Evolutionary conservation across 1,140 invertebrate species (phyloP).

Genomic region (Cyphomyrmex costatus): DNA sequence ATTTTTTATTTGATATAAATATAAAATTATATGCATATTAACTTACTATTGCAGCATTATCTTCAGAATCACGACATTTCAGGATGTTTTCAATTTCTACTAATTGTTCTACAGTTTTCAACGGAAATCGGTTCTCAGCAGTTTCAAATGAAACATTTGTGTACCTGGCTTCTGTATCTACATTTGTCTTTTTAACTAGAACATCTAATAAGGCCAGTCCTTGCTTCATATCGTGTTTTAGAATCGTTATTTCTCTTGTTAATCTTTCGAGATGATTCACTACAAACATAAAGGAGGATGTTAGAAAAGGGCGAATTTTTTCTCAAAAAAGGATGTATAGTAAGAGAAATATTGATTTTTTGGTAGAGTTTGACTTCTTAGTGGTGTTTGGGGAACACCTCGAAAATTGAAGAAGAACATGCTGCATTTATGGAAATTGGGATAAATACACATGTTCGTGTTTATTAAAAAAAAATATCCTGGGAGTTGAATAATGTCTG

Average conservation of each 20-base stretch:
- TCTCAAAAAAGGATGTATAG: no score
- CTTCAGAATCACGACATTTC: not conserved
- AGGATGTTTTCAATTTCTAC: not conserved
- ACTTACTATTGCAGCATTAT: slow-evolving; percentile 9
- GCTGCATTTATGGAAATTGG: no score
- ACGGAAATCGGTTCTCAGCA: not conserved
- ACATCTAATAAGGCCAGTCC: not conserved
- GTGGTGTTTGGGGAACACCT: no score
- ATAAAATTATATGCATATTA: not conserved
- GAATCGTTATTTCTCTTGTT: not conserved
- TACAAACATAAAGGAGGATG: not conserved
- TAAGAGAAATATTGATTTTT: no score
- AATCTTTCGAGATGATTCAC: not conserved
- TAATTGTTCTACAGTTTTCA: slow-evolving; percentile 1
- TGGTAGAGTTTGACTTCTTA: no score
- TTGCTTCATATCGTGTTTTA: not conserved
- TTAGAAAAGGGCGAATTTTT: not conserved
- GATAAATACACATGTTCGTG: no score
- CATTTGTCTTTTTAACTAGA: not conserved
- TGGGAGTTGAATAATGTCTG: no score
- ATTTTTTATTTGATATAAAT: not conserved
- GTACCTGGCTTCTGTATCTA: not conserved
- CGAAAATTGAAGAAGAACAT: no score
- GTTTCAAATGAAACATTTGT: not conserved
- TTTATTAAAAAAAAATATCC: no score